Base-by-base conservation (phyloP, 2,888 invertebrate species). In the Lepidocyrtinus sp. region DNA sequence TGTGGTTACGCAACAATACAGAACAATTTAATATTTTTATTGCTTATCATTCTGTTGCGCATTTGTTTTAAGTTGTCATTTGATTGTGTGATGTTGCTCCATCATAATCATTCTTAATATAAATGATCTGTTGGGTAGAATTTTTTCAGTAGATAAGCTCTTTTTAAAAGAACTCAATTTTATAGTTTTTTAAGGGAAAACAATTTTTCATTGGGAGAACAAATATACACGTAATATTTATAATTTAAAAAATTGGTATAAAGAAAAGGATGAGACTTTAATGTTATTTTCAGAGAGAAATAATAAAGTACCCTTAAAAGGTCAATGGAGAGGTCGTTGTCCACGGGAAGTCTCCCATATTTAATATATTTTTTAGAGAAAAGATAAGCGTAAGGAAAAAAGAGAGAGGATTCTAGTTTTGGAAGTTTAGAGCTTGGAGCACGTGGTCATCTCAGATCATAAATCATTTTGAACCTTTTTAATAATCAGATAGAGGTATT, bases 291-390 rank as follows among this genome's bases (percentile, higher is more conserved):
- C 61, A 24, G 55, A n/a, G 64, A 17, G 25, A 77, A 72, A 71
- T 85, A 85, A 84, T 84, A 82, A 84, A 85, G 84, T 85, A 84
- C 85, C 85, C 85, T 84, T 82, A 85, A 83, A 84, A 84, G 86
- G 86, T 85, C 85, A 84, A 65, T 67, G 70, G 46, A 71, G 75
- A 84, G 86, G 86, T 86, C 86, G 81, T 26, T 64, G 65, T 71
- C 82, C 82, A 25, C 83, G 77, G 86, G 86, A 84, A 84, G 86
- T 83, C 85, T 83, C 75, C 75, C 76, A 77, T 62, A 77, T 77
- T 77, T 55, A 55, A 55, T 55, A 77, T 64, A 26, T 36, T 55
- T 70, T 63, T 26, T 50, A 2, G n/a, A 59, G 59, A 59, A 70
- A 17, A 59, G 9, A 15, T 15, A 62, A 62, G 62, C 9, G 7